These are phyloP conservation scores for Cosmorhoe ocellata DNA, from an alignment of 2,888 invertebrate genomes.

Conservation along the genomic window DNA sequence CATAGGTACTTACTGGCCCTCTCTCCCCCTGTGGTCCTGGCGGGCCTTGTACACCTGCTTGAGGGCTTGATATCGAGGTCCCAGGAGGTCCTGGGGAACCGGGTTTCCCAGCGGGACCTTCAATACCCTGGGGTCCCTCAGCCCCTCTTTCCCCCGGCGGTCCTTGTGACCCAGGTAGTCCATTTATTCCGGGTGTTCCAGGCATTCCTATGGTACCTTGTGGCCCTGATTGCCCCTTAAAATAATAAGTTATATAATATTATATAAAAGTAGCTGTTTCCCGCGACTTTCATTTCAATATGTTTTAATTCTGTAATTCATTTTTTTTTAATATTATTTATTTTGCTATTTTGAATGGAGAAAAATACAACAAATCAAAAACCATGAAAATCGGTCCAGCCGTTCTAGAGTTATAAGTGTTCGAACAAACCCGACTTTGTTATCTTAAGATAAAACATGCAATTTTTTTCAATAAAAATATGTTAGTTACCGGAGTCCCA, in stretches of 20 bases:
- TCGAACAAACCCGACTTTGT: no score
- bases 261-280: no score
- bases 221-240: conserved; percentile 52
- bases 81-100: conserved; percentile 70
- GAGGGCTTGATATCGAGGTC: conserved; percentile 46
- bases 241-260: no score
- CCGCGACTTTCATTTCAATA: no score
- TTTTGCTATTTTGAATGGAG: no score
- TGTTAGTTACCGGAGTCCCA: conserved; percentile 61
- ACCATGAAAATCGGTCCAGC: no score
- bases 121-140: conserved; percentile 73
- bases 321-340: no score
- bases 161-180: conserved; percentile 53
- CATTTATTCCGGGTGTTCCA: conserved; percentile 50
- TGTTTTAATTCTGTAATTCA: no score
- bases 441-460: no score
- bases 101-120: conserved; percentile 63
- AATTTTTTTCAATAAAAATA: no score
- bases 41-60: conserved; percentile 52
- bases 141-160: conserved; percentile 68
- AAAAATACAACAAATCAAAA: no score
- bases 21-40: conserved; percentile 68
- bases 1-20: conserved; percentile 51
- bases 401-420: no score
- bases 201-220: conserved; percentile 50